A percentile compares a stretch with the other conserved stretches of the same genome.
phyloP scores from a whole-genome alignment of 2,797 vertebrate species.

The Notolabrus celidotus region DNA sequence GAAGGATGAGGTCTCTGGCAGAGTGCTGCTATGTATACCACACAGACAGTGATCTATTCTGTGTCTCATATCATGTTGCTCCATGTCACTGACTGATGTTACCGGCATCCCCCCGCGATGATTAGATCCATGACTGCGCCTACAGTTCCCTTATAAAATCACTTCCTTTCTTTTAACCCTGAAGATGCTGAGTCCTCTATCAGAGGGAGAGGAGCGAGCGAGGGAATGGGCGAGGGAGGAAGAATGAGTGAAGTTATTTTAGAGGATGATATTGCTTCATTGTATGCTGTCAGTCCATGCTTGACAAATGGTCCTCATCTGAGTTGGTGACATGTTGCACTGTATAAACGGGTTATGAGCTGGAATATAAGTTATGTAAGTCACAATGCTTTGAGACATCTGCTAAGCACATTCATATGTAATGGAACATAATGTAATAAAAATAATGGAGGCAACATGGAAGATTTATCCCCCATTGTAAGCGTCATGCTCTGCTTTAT shows the following conservation, averaged over 20 bases:
- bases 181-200: constrained; percentile 43
- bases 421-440: constrained; percentile 78
- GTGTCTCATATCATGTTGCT: constrained; percentile 84
- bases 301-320: constrained; percentile 81
- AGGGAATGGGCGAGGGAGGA: constrained; percentile 35
- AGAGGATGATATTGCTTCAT: constrained; percentile 72
- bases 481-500: constrained; percentile 66
- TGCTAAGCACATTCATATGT: constrained; percentile 74
- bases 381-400: constrained; percentile 69
- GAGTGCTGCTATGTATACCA: constrained; percentile 79
- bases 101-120: constrained; percentile 76
- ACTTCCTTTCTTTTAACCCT: constrained; percentile 76
- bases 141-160: constrained; percentile 82
- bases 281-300: constrained; percentile 65
- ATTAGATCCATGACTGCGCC: constrained; percentile 84
- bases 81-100: constrained; percentile 86
- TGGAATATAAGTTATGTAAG: constrained; percentile 75
- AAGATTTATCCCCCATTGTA: constrained; percentile 74
- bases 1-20: constrained; percentile 84
- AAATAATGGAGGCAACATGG: constrained; percentile 63
- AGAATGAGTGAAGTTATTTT: constrained; percentile 70
- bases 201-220: constrained; percentile 14
- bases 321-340: constrained; percentile 69
- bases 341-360: constrained; percentile 74
- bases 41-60: constrained; percentile 83